Percentiles rank a stretch among this genome's conserved stretches.
Evolutionary conservation across 2,888 invertebrate genomes (phyloP).

Genomic region (Aphidius colemani): DNA sequence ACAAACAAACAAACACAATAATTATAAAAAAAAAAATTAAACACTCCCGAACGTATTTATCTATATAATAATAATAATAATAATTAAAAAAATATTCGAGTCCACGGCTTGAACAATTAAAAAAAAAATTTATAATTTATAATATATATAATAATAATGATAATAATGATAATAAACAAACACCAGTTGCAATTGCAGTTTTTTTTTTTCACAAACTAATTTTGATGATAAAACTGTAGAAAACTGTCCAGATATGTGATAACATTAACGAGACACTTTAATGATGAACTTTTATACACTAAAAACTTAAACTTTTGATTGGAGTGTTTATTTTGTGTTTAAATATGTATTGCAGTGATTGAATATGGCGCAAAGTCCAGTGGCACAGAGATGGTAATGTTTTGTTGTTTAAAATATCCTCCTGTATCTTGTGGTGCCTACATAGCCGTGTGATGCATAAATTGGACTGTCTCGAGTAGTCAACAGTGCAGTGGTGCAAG

Average conservation of each 20-base stretch:
- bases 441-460: slow-evolving; percentile 61
- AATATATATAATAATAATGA: too few relatives aligned
- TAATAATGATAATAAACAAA: not conserved
- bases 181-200: slow-evolving; percentile 8
- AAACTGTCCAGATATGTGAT: not conserved
- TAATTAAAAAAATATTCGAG: too few relatives aligned
- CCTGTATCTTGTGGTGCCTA: slow-evolving; percentile 57
- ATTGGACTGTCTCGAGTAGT: slow-evolving; percentile 58
- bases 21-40: slow-evolving; percentile 3
- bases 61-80: too few relatives aligned
- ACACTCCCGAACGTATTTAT: not conserved
- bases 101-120: not conserved
- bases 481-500: slow-evolving; percentile 58
- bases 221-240: not conserved
- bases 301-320: slow-evolving; percentile 29
- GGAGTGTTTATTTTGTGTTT: not conserved
- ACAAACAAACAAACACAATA: not conserved
- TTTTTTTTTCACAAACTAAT: slow-evolving; percentile 7
- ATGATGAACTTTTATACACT: too few relatives aligned
- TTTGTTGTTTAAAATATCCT: slow-evolving; percentile 35
- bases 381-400: slow-evolving; percentile 35
- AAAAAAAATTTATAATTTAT: not conserved
- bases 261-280: not conserved
- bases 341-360: not conserved
- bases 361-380: slow-evolving; percentile 33